Evolutionary conservation across 2,113 vertebrate genomes (phyloP).

Genomic region (Eulemur macaco): DNA sequence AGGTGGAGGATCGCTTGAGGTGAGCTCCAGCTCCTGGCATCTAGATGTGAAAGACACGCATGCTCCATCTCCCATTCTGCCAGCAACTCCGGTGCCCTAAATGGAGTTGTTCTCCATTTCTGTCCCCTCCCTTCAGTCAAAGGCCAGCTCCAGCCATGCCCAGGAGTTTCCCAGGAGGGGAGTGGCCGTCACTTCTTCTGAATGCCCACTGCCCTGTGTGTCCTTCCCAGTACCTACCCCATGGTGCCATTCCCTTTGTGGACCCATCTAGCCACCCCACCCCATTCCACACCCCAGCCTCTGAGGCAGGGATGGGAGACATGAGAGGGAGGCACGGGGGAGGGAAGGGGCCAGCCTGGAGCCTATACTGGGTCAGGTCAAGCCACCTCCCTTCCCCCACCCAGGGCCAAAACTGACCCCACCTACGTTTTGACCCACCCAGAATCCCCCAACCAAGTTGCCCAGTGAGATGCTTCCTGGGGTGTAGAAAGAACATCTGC

Average conservation of each 20-base stretch:
- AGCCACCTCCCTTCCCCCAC: background rate
- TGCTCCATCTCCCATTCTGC: background rate
- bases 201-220: background rate
- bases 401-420: background rate
- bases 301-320: too few species aligned
- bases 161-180: background rate
- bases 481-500: rapidly evolving
- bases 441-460: background rate
- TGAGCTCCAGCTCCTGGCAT: background rate
- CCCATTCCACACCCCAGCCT: background rate
- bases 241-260: background rate
- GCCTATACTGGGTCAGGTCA: background rate
- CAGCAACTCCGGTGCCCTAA: background rate
- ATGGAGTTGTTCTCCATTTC: background rate
- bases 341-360: background rate
- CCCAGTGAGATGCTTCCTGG: background rate
- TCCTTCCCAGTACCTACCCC: background rate
- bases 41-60: background rate
- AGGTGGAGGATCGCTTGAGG: too few species aligned
- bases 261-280: background rate
- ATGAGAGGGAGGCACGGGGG: background rate
- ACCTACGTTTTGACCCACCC: background rate
- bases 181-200: background rate
- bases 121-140: background rate
- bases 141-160: background rate